A percentile compares a stretch with the other conserved stretches of the same genome.
Conservation (phyloP, 1,140 invertebrate species). For the Brachionus sp. region DNA sequence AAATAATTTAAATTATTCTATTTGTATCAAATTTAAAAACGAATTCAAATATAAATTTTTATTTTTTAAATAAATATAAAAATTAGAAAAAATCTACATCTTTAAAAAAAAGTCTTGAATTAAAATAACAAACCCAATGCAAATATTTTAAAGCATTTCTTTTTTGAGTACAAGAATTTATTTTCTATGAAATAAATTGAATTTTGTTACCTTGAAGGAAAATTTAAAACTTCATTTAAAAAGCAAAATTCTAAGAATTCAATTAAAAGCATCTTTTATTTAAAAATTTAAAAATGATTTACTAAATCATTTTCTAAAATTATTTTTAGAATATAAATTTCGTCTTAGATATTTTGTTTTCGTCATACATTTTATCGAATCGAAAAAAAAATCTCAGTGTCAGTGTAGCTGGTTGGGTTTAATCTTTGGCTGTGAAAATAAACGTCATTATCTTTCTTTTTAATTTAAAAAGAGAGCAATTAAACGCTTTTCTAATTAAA, state of each 20-base stretch:
- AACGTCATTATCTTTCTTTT: neutral
- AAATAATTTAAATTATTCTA: no score
- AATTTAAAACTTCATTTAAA: neutral
- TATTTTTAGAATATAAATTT: neutral
- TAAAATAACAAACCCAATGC: neutral
- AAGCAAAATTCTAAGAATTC: neutral
- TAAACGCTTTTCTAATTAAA: neutral
- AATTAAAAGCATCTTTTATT: neutral
- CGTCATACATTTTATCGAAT: neutral
- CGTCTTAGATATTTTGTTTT: neutral
- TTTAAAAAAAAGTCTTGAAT: neutral
- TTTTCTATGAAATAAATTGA: neutral
- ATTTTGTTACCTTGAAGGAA: neutral
- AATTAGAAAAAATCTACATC: neutral
- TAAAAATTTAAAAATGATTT: neutral
- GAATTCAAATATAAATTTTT: no score
- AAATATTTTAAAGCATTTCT: neutral
- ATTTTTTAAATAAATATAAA: neutral
- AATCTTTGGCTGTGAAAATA: neutral
- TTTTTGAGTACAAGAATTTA: neutral
- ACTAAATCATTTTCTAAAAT: neutral
- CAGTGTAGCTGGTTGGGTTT: neutral
- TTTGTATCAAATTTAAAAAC: no score
- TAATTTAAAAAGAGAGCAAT: neutral
- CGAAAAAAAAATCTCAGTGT: neutral